phyloP scores from a whole-genome alignment of 2,113 vertebrate species.

The Lampris incognitus region DNA sequence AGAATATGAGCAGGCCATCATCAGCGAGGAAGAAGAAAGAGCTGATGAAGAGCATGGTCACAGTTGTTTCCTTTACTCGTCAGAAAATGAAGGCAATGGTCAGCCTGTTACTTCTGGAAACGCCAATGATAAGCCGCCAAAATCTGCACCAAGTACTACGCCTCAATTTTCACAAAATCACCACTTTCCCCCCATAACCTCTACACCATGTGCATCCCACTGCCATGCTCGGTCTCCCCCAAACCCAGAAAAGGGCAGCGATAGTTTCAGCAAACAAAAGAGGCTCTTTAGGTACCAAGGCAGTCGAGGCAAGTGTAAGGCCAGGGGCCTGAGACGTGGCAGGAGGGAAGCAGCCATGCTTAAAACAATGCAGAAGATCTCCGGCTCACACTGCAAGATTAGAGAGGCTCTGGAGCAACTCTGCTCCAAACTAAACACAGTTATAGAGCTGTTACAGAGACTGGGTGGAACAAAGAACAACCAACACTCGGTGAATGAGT shows the following conservation, averaged over 20 bases:
- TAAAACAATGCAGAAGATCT: background rate
- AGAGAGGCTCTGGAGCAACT: background rate
- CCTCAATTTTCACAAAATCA: background rate
- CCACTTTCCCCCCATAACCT: background rate
- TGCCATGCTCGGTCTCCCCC: background rate
- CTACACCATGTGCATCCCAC: background rate
- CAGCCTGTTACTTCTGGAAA: background rate
- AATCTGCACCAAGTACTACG: background rate
- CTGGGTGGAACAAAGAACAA: too few species aligned
- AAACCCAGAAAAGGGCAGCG: background rate
- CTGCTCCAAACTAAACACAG: background rate
- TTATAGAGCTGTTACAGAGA: slow-evolving; percentile 2
- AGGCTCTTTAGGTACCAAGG: background rate
- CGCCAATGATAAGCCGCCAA: background rate
- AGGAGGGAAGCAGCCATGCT: background rate
- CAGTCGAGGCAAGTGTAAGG: background rate
- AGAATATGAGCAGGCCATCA: background rate
- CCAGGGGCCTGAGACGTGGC: background rate
- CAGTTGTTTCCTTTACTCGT: background rate
- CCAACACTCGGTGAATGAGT: too few species aligned
- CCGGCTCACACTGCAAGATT: background rate
- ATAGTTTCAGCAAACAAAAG: background rate
- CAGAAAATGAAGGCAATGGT: background rate
- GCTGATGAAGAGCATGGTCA: background rate
- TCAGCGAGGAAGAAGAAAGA: background rate